A percentile compares a stretch with the other conserved stretches of the same genome.
These are phyloP conservation scores for Prunella himalayana DNA, from an alignment of 2,113 vertebrate species.

Conservation along the genomic window DNA sequence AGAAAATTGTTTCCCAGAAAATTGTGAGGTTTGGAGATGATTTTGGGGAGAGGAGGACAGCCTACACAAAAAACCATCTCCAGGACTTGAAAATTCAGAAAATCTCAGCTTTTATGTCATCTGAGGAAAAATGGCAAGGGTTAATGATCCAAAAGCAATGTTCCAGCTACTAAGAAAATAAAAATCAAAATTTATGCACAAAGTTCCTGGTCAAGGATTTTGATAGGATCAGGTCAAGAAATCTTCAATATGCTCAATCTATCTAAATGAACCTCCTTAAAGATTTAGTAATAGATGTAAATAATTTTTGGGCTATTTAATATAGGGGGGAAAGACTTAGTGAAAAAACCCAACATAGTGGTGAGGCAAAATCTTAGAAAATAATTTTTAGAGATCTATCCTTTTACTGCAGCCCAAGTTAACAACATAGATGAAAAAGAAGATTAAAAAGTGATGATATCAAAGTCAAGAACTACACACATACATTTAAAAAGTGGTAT, in stretches of 20 bases:
- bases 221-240: background rate
- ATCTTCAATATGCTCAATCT: background rate
- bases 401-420: background rate
- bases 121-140: background rate
- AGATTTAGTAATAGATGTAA: background rate
- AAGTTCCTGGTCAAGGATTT: background rate
- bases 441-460: background rate
- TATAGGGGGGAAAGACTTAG: background rate
- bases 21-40: background rate
- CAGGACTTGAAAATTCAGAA: background rate
- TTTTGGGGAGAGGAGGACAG: background rate
- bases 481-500: background rate
- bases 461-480: background rate
- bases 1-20: background rate
- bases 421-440: background rate
- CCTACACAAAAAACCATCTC: background rate
- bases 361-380: background rate
- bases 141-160: background rate
- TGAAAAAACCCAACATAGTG: background rate
- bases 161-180: background rate
- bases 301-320: background rate
- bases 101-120: background rate
- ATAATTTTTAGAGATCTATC: background rate
- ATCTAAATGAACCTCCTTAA: background rate
- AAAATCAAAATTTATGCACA: background rate